Percentiles rank a stretch among this genome's conserved stretches.
phyloP scores from a whole-genome alignment of 2,888 invertebrate genomes.

The Drepana falcataria region DNA sequence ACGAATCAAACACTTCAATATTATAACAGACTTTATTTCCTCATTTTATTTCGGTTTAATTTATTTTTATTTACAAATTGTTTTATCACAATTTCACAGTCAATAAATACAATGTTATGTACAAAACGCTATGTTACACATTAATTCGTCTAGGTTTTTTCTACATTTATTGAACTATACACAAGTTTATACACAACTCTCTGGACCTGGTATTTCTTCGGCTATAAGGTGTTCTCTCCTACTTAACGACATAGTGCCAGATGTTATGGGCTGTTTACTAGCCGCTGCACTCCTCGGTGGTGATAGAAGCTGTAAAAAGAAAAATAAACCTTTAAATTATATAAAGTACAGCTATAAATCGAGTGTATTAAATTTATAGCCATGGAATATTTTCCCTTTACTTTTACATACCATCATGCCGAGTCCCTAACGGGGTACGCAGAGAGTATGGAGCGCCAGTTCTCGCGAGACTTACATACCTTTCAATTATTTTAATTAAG shows the following conservation, averaged over 20 bases:
- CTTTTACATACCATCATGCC: too few species aligned
- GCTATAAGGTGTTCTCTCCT: conserved; percentile 72
- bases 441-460: too few species aligned
- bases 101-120: conserved; percentile 52
- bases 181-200: conserved; percentile 66
- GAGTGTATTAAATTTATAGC: too few species aligned
- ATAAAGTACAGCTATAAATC: too few species aligned
- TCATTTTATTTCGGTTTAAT: conserved; percentile 22
- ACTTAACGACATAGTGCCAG: conserved; percentile 55
- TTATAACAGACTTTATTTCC: conserved; percentile 35
- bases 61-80: conserved; percentile 50
- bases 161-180: background rate
- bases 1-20: conserved; percentile 17
- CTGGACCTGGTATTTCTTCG: conserved; percentile 72
- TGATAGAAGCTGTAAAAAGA: conserved; percentile 43
- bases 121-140: conserved; percentile 31
- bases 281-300: conserved; percentile 41
- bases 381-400: too few species aligned
- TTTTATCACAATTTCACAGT: conserved; percentile 66
- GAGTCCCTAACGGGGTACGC: too few species aligned
- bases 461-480: too few species aligned
- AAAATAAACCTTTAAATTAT: background rate
- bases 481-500: too few species aligned
- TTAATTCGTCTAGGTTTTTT: conserved; percentile 12
- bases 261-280: conserved; percentile 40